Evolutionary conservation across 2,888 invertebrate genomes (phyloP), one percentile per base, ranked within the genome.

Genomic region (Pollenia amentaria): DNA sequence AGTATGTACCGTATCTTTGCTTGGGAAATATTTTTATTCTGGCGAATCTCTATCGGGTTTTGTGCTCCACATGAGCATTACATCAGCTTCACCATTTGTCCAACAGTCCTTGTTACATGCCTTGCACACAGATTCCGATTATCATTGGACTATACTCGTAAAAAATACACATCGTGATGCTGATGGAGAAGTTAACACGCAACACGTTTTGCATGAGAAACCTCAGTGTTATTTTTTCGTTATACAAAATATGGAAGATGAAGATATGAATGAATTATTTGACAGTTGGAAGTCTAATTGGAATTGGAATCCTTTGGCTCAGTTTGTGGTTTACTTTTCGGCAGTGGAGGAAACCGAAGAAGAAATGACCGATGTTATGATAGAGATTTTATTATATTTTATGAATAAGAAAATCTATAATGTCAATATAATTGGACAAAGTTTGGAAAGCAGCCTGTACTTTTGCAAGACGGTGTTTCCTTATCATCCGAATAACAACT

Each of bases 251-350:
- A 78, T 92, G 11, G 90, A 91, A 3, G 90, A 91, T n/a, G 91
- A 90, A 3, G 92, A 93, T 78, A 83, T 93, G 42, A 89, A 91
- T 29, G 91, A 91, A 18, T 89, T 91, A 7, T 90, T 93, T 8
- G 89, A 89, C 8, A 88, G 90, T 64, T 93, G 92, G 91, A 91
- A 90, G 80, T 81, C 77, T 0, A 89, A 90, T 85, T 21, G 90
- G 0, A 93, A 93, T 86, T 93, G 93, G 93, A 93, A 93, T 89
- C 92, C 93, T 0, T 46, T 93, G 75, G 93, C 93, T 0, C 93
- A 93, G 77, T 92, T 93, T 73, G 90, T 93, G 0, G 91, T 93
- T 3, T 90, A 90, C 11, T 75, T 93, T 53, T 88, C 90, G 0
- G 57, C 89, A 0, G 77, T 90, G 8, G 92, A 91, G 64, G 91